A percentile compares a stretch with the other conserved stretches of the same genome.
These are phyloP conservation scores for Todiramphus chloris DNA, from an alignment of 2,113 vertebrate genomes.

Conservation along the genomic window DNA sequence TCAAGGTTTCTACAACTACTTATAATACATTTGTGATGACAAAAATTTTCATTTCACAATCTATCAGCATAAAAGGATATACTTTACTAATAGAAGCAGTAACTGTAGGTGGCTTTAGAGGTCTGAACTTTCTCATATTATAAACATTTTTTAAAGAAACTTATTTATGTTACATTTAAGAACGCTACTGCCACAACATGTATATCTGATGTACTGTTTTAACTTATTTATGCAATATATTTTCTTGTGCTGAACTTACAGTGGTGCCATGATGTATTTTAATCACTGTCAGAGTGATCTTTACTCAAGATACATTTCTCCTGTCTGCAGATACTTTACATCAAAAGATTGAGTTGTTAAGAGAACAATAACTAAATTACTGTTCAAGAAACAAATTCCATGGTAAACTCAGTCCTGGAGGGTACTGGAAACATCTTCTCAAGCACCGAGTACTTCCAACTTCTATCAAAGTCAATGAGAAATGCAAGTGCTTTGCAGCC, in stretches of 20 bases:
- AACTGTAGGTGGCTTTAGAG: background rate
- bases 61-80: background rate
- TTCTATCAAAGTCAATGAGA: background rate
- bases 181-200: background rate
- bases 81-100: background rate
- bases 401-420: background rate
- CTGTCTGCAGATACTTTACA: background rate
- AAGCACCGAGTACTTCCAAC: background rate
- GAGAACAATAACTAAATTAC: constrained; percentile 40
- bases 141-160: background rate
- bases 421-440: background rate
- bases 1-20: background rate
- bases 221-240: background rate
- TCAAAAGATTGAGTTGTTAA: constrained; percentile 5
- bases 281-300: background rate
- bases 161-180: background rate
- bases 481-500: background rate
- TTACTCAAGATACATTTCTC: background rate
- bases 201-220: background rate
- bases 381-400: constrained; percentile 10
- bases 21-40: background rate
- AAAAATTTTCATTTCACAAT: background rate
- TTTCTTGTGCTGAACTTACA: background rate
- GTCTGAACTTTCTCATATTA: background rate
- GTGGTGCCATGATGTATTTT: background rate